Base-by-base conservation (phyloP, 2,113 vertebrate genomes). In the Grus americana region DNA sequence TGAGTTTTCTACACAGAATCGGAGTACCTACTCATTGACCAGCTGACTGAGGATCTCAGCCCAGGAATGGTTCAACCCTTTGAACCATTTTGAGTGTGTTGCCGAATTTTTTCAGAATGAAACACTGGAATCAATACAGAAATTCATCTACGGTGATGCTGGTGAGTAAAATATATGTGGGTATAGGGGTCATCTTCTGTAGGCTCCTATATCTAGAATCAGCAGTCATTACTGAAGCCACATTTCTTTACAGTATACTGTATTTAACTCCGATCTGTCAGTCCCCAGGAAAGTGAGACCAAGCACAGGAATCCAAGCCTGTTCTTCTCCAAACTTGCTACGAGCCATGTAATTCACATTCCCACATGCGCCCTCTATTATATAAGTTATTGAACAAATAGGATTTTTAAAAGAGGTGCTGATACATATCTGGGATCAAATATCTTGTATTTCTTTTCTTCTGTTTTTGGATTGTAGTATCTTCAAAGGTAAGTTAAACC, bases 11-110 rank as follows among this genome's bases (percentile, higher is more conserved):
- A 27, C n/a, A 6, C 0, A 0, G 23, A 11, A 54, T 0, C 24
- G 89, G 1, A 27, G 10, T 0, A 34, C 5, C 15, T 99, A 98
- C 91, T 97, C 58, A 4, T 96, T 99, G 97, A 99, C 98, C 97
- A 99, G 99, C 95, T 97, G 98, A 82, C 94, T 99, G 89, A 98
- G 96, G 79, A 97, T 99, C 67, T 27, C 76, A 3, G 76, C 59
- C 2, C 1, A 66, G 8, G 90, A 94, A 1, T 99, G 98, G 99
- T 87, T 68, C 73, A 97, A 96, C 8, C 61, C 95, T 1, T 22
- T 12, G 2, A 98, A 91, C 18, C 8, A 2, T 0, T 99, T 99
- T 38, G 88, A 81, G 14, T 99, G 99, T 67, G 65, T 27, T 7
- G 98, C 98, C 82, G 47, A 1, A 0, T 99, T 98, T 97, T 97